phyloP scores from a whole-genome alignment of 2,797 vertebrate species.

The Cyprinella venusta region DNA sequence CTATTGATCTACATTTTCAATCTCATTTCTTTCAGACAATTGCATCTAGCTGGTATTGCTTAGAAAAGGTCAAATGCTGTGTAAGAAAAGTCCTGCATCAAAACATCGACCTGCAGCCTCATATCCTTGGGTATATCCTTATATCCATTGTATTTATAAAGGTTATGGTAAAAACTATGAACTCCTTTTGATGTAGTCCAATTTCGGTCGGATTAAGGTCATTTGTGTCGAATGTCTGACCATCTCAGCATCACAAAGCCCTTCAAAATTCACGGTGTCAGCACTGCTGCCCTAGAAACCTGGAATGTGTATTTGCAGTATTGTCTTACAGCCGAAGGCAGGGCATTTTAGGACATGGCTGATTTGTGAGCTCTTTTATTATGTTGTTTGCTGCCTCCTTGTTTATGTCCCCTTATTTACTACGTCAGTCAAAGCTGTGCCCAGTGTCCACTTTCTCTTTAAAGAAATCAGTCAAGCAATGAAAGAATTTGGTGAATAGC shows the following conservation, averaged over 20 bases:
- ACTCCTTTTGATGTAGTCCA: neutral
- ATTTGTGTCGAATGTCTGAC: neutral
- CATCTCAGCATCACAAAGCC: constrained; percentile 56
- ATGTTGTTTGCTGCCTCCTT: neutral
- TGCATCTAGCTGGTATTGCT: neutral
- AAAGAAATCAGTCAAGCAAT: neutral
- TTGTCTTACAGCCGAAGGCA: constrained; percentile 33
- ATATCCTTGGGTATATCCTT: neutral
- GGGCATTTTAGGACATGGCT: constrained; percentile 23
- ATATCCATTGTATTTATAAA: neutral
- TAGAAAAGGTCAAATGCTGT: neutral
- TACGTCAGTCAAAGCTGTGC: neutral
- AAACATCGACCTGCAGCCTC: neutral
- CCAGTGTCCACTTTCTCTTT: neutral
- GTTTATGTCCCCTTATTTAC: neutral
- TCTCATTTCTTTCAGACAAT: neutral
- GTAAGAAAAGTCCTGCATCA: neutral
- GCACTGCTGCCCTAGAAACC: constrained; percentile 54
- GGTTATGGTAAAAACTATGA: neutral
- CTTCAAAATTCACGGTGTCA: constrained; percentile 63
- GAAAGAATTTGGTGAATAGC: neutral
- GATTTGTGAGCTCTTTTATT: neutral
- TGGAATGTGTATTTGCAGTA: neutral
- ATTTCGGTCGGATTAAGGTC: constrained; percentile 19
- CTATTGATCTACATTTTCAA: neutral